phyloP scores from a whole-genome alignment of 2,113 vertebrate species.

The Microcebus lehilahytsara region DNA sequence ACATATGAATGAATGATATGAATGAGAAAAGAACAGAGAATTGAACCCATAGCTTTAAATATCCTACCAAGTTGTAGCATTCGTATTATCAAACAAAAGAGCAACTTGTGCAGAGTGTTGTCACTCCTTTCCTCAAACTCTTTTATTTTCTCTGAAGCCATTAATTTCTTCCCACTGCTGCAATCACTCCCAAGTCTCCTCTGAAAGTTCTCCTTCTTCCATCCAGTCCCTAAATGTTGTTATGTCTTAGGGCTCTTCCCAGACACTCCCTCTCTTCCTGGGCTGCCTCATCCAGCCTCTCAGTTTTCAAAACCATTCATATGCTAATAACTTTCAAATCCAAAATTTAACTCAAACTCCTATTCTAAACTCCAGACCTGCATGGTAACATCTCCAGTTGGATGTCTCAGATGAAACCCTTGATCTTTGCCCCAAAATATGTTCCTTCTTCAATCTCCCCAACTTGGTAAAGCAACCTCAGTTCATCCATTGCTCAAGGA shows the following conservation, averaged over 20 bases:
- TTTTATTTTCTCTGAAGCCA: neutral
- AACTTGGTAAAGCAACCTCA: neutral
- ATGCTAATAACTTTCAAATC: neutral
- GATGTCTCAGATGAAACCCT: neutral
- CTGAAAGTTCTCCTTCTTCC: neutral
- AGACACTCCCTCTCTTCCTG: neutral
- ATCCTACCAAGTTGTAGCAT: neutral
- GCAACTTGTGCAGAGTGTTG: neutral
- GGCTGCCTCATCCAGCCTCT: neutral
- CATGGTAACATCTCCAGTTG: neutral
- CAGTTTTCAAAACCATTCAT: neutral
- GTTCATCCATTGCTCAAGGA: neutral
- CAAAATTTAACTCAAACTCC: neutral
- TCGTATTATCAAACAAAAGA: neutral
- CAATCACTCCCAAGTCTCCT: neutral
- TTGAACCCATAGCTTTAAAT: neutral
- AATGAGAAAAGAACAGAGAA: neutral
- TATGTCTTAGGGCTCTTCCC: neutral
- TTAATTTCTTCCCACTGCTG: neutral
- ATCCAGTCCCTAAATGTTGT: neutral
- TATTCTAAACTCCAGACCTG: neutral
- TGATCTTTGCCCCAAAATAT: neutral
- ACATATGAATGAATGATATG: neutral
- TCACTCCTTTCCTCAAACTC: neutral
- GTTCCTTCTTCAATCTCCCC: neutral